These are phyloP conservation scores for Ptychoptera albimana DNA, from an alignment of 2,888 invertebrate species.

Conservation along the genomic window DNA sequence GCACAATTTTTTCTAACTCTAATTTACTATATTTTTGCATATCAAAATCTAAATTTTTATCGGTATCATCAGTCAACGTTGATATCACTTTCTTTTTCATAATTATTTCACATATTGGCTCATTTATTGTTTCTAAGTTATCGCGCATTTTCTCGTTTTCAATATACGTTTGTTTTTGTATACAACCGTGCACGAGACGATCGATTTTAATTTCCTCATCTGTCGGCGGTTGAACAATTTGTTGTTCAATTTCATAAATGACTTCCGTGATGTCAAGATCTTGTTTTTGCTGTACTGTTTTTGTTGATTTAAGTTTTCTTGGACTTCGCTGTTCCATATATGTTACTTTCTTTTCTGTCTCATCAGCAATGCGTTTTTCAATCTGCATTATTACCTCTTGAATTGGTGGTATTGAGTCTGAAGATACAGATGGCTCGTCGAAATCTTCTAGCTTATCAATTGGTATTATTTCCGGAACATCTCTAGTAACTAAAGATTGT, in stretches of 20 bases:
- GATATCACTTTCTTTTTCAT: slow-evolving; percentile 10
- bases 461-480: slow-evolving; percentile 10
- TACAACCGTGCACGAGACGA: background rate
- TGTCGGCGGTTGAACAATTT: slow-evolving; percentile 5
- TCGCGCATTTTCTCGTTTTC: background rate
- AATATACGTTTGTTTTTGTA: slow-evolving; percentile 1
- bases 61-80: slow-evolving; percentile 12
- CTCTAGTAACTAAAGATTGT: slow-evolving; percentile 12
- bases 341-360: slow-evolving; percentile 6
- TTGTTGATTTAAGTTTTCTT: slow-evolving; percentile 5
- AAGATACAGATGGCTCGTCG: background rate
- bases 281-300: slow-evolving; percentile 6
- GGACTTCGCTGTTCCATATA: slow-evolving; percentile 4
- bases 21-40: background rate
- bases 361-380: slow-evolving; percentile 20
- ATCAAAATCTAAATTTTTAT: slow-evolving; percentile 8
- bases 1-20: too few relatives aligned
- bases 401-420: slow-evolving; percentile 17
- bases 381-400: slow-evolving; percentile 22
- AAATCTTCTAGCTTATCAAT: background rate
- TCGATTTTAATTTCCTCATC: slow-evolving; percentile 1
- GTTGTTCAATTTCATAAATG: slow-evolving; percentile 12
- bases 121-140: slow-evolving; percentile 9
- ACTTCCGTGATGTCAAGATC: slow-evolving; percentile 5
- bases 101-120: slow-evolving; percentile 12